Percentiles rank a stretch among this genome's conserved stretches.
Evolutionary conservation across 1,140 invertebrate species (phyloP).

Genomic region (Antheraea mylitta): DNA sequence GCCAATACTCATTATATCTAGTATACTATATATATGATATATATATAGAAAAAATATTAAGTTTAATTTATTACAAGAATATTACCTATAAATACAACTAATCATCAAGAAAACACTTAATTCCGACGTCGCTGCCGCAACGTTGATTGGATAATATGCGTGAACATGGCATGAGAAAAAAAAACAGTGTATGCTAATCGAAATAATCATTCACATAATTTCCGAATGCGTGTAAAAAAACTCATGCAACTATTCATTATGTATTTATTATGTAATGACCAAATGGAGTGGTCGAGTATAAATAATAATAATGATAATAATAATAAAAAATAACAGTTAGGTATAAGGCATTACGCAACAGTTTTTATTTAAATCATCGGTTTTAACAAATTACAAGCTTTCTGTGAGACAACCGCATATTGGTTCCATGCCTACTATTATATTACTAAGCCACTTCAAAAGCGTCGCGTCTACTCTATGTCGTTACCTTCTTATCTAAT

Average conservation of each 20-base stretch:
- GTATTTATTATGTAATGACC: slow-evolving; percentile 22
- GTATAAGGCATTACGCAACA: slow-evolving; percentile 31
- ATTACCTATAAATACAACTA: neutral
- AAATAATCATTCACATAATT: slow-evolving; percentile 2
- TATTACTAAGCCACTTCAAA: slow-evolving; percentile 23
- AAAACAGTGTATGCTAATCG: neutral
- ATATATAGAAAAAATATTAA: too few relatives aligned
- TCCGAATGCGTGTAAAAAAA: neutral
- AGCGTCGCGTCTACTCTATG: neutral
- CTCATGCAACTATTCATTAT: slow-evolving; percentile 5
- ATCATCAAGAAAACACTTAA: neutral
- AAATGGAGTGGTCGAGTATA: neutral
- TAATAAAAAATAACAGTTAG: slow-evolving; percentile 29
- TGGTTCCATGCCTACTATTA: slow-evolving; percentile 29
- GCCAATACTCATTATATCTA: too few relatives aligned
- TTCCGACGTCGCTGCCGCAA: neutral
- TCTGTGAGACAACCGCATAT: slow-evolving; percentile 35
- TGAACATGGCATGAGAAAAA: neutral
- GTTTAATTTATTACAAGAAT: neutral
- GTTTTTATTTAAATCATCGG: slow-evolving; percentile 51
- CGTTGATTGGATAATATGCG: neutral
- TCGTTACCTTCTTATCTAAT: neutral
- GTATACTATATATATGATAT: too few relatives aligned
- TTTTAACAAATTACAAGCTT: slow-evolving; percentile 50
- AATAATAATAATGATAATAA: slow-evolving; percentile 20